Evolutionary conservation across 2,113 vertebrate species (phyloP).

Genomic region (Xerus inauris): DNA sequence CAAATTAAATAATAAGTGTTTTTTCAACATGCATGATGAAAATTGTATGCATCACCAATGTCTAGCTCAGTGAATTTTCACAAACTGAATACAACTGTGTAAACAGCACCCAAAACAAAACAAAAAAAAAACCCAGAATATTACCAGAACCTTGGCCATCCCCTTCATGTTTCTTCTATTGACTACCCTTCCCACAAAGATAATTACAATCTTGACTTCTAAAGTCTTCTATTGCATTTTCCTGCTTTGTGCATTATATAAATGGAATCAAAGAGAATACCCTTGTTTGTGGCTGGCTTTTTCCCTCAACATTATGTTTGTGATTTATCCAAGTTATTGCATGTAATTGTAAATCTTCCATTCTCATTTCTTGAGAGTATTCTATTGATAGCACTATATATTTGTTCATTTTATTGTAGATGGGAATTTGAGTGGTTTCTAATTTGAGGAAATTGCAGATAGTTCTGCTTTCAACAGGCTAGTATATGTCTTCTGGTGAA

Average conservation of each 20-base stretch:
- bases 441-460: neutral
- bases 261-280: neutral
- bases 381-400: neutral
- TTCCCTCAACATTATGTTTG: neutral
- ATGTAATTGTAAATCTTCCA: neutral
- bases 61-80: neutral
- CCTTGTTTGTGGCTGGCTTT: neutral
- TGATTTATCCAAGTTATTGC: neutral
- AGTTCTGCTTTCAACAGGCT: neutral
- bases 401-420: neutral
- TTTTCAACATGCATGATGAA: neutral
- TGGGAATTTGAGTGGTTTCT: conserved; percentile 13
- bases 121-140: neutral
- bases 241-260: neutral
- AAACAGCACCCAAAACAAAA: neutral
- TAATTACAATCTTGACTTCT: neutral
- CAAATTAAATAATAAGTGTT: conserved; percentile 22
- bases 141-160: neutral
- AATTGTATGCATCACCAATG: neutral
- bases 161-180: neutral
- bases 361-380: neutral
- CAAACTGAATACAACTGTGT: neutral
- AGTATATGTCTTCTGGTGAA: neutral
- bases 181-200: neutral
- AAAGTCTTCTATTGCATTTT: neutral